Evolutionary conservation across 2,113 vertebrate species (phyloP), one percentile per base, ranked within the genome.

Genomic region (Nettapus auritus): DNA sequence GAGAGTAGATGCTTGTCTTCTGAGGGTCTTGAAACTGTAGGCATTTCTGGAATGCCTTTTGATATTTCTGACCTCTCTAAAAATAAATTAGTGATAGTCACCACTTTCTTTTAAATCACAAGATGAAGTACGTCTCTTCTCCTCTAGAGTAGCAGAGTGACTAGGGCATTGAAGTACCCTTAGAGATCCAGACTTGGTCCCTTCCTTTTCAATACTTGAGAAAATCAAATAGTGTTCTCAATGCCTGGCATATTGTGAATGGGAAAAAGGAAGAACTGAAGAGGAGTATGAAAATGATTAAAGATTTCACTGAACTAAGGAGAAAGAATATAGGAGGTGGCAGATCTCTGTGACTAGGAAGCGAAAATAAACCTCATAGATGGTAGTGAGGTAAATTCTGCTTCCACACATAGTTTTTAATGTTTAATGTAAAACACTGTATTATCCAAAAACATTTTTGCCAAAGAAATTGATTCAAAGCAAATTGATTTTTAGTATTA

Each of bases 1-100:
- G 33, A 75, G 23, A 90, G 48, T 16, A 67, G 77, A 60, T 1
- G 2, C 23, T 89, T 86, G 56, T 31, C 53, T 84, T 94, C 79
- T 69, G 55, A 69, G 73, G 33, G 33, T 14, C 62, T 93, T 84
- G 77, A 89, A 53, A 42, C 34, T 84, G 42, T 52, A 90, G 34
- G 29, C 69, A 57, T 73, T 94, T 90, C 77, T 89, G 57, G 77
- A 86, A 75, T 89, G 34, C 23, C 26, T 81, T 90, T 92, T 92
- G 52, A 75, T 89, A 56, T 76, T 68, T 31, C 69, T 82, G 76
- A 75, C n/a, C 38, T 28, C 48, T 92, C 83, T 87, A 53, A 84
- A 92, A 86, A 75, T 19, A 87, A 75, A 79, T 64, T 42, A 38
- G 20, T 60, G 57, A 56, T 53, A 82, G 38, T 34, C n/a, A 56